phyloP scores from a whole-genome alignment of 2,113 vertebrate species.

The Nycticryphes semicollaris region DNA sequence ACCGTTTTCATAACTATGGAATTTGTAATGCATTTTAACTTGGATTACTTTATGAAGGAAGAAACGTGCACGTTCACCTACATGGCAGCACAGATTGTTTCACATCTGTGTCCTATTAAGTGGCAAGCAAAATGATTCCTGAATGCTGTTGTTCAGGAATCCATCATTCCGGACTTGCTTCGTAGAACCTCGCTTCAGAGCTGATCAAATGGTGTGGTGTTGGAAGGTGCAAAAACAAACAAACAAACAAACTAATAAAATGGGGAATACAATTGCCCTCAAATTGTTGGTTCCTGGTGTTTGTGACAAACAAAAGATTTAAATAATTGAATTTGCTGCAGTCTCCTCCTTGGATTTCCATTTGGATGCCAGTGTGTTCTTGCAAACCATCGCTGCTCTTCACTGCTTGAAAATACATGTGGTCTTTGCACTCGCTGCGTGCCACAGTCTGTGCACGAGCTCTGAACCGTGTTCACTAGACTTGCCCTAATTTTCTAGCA shows the following conservation, averaged over 20 bases:
- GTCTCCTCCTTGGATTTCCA: neutral
- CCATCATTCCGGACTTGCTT: neutral
- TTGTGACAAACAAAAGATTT: neutral
- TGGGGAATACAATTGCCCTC: neutral
- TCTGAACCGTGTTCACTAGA: neutral
- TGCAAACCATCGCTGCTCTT: neutral
- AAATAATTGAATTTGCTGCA: neutral
- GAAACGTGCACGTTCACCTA: rapidly evolving
- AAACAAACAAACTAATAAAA: neutral
- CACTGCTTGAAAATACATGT: neutral
- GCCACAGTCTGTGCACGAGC: neutral
- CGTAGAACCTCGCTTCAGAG: neutral
- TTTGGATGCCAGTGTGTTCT: neutral
- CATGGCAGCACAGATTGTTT: neutral
- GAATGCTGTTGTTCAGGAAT: neutral
- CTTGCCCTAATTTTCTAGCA: neutral
- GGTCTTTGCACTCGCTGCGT: neutral
- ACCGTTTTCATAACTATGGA: neutral
- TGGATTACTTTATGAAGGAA: neutral
- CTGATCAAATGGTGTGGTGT: neutral
- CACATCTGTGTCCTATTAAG: neutral
- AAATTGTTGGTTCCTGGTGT: neutral
- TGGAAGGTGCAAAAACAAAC: neutral
- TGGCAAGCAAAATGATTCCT: neutral
- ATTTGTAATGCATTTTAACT: neutral